These are phyloP conservation scores for Ormyrus rosae DNA, from an alignment of 2,888 invertebrate genomes.

Conservation along the genomic window DNA sequence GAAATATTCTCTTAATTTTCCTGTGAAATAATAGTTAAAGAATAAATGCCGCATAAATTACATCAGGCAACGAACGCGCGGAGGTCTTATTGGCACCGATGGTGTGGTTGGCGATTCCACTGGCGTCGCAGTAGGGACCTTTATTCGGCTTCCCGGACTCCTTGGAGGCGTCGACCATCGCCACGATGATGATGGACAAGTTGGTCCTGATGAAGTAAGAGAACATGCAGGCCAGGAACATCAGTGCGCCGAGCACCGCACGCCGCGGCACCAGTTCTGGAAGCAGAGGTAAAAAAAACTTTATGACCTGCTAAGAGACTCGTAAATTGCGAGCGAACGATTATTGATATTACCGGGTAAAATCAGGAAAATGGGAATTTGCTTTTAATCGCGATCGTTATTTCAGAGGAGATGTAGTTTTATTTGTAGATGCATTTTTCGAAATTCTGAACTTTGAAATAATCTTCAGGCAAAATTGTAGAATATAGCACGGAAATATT, in stretches of 20 bases:
- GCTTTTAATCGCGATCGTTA: too few species aligned
- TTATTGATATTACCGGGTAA: too few species aligned
- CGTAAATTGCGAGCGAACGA: too few species aligned
- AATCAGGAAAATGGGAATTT: too few species aligned
- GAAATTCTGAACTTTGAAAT: too few species aligned
- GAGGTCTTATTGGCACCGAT: not conserved
- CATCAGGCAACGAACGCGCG: not conserved
- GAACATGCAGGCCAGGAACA: conserved; percentile 86
- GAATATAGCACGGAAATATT: too few species aligned
- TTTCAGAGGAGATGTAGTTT: too few species aligned
- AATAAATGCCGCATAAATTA: not conserved
- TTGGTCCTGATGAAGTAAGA: conserved; percentile 87
- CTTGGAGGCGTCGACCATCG: conserved; percentile 65
- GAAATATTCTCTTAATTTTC: too few species aligned
- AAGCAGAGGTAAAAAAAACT: not conserved
- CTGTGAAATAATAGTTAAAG: too few species aligned
- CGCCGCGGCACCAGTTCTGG: conserved; percentile 78
- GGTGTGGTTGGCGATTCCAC: not conserved
- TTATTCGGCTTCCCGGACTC: not conserved
- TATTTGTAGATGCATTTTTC: too few species aligned
- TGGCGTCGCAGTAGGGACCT: conserved; percentile 9
- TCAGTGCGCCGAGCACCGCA: conserved; percentile 81
- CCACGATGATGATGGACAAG: conserved; percentile 80
- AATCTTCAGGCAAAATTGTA: too few species aligned
- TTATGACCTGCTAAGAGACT: too few species aligned